phyloP scores from a whole-genome alignment of 2,113 vertebrate genomes.

The Pterocles orientalis region DNA sequence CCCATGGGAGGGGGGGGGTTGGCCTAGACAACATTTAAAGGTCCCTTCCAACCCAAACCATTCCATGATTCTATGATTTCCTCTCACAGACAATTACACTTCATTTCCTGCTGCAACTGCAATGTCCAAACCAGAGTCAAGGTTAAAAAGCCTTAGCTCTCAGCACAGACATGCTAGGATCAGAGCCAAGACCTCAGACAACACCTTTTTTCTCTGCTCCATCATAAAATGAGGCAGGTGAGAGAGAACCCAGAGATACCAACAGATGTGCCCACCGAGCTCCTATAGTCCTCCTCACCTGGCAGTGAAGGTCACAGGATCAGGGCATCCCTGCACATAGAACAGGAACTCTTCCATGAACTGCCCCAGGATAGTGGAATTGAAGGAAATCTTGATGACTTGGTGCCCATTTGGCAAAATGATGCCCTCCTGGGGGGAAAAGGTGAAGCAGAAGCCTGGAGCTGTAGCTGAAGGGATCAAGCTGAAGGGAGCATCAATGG shows the following conservation, averaged over 20 bases:
- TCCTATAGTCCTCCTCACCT: constrained; percentile 69
- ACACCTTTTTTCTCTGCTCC: background rate
- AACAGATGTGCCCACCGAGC: background rate
- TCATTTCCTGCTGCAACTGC: background rate
- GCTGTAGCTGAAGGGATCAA: constrained; percentile 69
- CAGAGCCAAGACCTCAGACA: background rate
- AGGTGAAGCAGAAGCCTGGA: constrained; percentile 80
- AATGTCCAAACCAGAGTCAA: background rate
- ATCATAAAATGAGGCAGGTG: background rate
- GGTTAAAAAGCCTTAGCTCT: background rate
- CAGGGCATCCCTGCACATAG: constrained; percentile 70
- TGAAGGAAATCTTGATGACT: constrained; percentile 79
- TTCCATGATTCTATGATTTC: no score
- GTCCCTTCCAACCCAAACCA: no score
- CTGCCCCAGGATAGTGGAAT: constrained; percentile 72
- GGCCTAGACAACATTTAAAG: no score
- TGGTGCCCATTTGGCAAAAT: constrained; percentile 74
- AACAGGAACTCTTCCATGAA: constrained; percentile 85
- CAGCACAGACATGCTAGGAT: background rate
- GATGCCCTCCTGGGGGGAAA: constrained; percentile 80
- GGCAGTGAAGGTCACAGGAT: constrained; percentile 76
- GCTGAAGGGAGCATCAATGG: constrained; percentile 80
- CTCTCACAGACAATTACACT: background rate
- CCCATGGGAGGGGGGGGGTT: no score
- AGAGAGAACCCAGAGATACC: background rate